Evolutionary conservation across 1,140 invertebrate genomes (phyloP), one percentile per base, ranked within the genome.

Genomic region (Drosophila yakuba): DNA sequence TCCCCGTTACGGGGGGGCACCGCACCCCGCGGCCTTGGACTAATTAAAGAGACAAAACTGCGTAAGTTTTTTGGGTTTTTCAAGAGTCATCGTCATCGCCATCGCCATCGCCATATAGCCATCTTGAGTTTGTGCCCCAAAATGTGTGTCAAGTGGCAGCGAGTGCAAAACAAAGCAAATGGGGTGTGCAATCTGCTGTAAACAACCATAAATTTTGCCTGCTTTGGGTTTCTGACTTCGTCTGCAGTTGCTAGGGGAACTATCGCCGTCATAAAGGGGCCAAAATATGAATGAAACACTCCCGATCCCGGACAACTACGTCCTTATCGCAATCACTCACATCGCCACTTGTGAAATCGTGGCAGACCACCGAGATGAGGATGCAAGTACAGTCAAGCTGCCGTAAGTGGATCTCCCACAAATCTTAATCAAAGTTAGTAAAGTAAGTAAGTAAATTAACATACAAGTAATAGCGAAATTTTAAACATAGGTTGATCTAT

Each of bases 161-260:
- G 69, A 82, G 84, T 79, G 66, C 84, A 84, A 89, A 88, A 90
- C 78, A 89, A 89, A 89, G 82, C 84, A 89, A 89, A 89, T 89
- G 84, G 84, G 82, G 84, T 89, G 84, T 89, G 84, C 84, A 89
- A 89, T 89, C 85, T 89, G 84, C 79, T 75, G 84, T 80, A 89
- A 89, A 89, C 84, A 89, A 82, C 74, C 84, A 89, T 89, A 89
- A 89, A 89, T 89, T 89, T 76, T 48, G 47, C 72, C 75, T 66
- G 73, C 50, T 58, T 59, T 63, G 56, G 51, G 47, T 48, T 25
- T 59, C 35, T 32, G 32, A 17, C 32, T 50, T 62, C 48, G 58
- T 15, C 6, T 38, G 52, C 39, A 73, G 73, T 74, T 77, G 50
- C 62, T 62, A 62, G 14, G 60, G 71, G 45, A 88, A 88, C 79